Evolutionary conservation across 2,797 vertebrate genomes (phyloP).

Genomic region (Euthynnus affinis): DNA sequence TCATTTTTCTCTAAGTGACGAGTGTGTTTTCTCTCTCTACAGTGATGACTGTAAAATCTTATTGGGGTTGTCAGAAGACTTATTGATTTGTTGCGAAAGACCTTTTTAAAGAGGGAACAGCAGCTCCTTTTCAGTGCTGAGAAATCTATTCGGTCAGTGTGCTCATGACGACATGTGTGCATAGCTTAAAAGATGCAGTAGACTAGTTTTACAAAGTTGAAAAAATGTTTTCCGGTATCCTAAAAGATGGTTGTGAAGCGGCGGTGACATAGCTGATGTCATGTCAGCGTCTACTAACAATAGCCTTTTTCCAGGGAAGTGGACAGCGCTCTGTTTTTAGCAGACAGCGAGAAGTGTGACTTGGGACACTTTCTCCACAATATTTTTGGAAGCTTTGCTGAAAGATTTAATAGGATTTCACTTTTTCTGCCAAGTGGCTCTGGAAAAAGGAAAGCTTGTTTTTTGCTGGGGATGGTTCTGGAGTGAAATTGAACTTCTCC

Average conservation of each 20-base stretch:
- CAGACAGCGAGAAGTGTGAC: constrained; percentile 52
- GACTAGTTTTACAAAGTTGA: not conserved
- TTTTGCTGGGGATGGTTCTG: constrained; percentile 42
- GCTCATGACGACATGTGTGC: constrained; percentile 18
- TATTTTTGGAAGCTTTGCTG: constrained; percentile 73
- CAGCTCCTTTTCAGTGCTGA: constrained; percentile 28
- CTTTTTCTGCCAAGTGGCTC: constrained; percentile 62
- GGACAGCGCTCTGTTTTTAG: constrained; percentile 49
- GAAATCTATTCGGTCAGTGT: constrained; percentile 21
- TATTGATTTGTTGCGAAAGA: constrained; percentile 49
- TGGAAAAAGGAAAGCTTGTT: constrained; percentile 39
- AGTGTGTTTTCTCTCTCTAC: constrained; percentile 5
- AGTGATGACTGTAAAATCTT: constrained; percentile 24
- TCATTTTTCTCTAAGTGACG: not conserved
- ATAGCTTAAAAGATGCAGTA: not conserved
- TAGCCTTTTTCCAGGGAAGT: constrained; percentile 35
- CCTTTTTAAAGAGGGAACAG: constrained; percentile 41
- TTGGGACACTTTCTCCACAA: constrained; percentile 50
- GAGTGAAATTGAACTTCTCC: constrained; percentile 72
- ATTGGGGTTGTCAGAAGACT: constrained; percentile 34
- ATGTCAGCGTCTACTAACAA: constrained; percentile 29
- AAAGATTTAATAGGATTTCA: constrained; percentile 79
- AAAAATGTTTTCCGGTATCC: constrained; percentile 6
- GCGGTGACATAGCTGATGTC: not conserved
- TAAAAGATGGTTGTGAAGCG: constrained; percentile 26